Evolutionary conservation across 2,888 invertebrate genomes (phyloP), one percentile per base, ranked within the genome.

Genomic region (Tachystola acroxantha): DNA sequence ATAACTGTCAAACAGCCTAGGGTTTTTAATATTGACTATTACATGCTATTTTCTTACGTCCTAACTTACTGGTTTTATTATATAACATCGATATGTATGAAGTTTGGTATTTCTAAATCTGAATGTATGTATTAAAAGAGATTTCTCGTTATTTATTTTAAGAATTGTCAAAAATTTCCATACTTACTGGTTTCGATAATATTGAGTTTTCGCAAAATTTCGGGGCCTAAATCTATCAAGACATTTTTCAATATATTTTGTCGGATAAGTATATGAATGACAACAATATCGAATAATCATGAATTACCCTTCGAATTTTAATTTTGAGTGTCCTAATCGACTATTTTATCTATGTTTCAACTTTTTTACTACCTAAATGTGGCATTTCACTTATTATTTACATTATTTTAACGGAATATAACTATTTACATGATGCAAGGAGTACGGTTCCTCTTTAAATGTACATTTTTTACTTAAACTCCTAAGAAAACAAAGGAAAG

Each of bases 11-110:
- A 59, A 85, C 85, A 86, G 85, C 75, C 76, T 79, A 81, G 66
- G 50, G 43, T 48, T 68, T 67, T 63, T 63, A 64, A 70, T 80
- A 79, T 84, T 85, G 74, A 80, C 85, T 85, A 85, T 79, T 82
- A 84, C 53, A 50, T 40, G 47, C 74, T 75, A 76, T 62, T 16
- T 24, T 32, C 58, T 64, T 64, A 63, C 63, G 53, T 25, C 37
- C 65, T 64, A 61, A 50, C 73, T 82, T 79, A 75, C 47, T 64
- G 50, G 50, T 47, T 70, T 64, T 74, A 78, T 24, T 81, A 74
- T 78, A 74, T 76, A 84, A 85, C 85, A 82, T 79, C 86, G 86
- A 86, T 86, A 86, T 86, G 86, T 86, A 84, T 86, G 78, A 64
- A 64, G 64, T 69, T 78, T 72, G 78, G 80, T 81, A 77, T 66